These are phyloP conservation scores for Pterocles orientalis DNA, from an alignment of 2,113 vertebrate species.

Conservation along the genomic window DNA sequence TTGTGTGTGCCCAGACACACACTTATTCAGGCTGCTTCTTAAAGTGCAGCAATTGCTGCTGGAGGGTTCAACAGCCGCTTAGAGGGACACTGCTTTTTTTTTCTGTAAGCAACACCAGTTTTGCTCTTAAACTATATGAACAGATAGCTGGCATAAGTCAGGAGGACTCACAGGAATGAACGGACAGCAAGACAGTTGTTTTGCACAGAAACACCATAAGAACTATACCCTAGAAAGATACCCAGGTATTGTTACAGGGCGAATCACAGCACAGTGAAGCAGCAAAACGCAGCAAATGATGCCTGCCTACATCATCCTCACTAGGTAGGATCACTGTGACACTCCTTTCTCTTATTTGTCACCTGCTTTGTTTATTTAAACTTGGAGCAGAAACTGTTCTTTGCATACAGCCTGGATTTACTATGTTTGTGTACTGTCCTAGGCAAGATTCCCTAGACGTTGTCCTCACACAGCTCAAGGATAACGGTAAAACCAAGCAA, in stretches of 20 bases:
- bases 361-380: not conserved
- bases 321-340: not conserved
- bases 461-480: not conserved
- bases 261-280: not conserved
- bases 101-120: not conserved
- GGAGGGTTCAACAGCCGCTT: not conserved
- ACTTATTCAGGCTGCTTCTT: not conserved
- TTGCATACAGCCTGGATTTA: not conserved
- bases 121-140: not conserved
- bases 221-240: not conserved
- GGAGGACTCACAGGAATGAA: not conserved
- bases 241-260: not conserved
- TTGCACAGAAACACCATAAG: not conserved
- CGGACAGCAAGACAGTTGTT: not conserved
- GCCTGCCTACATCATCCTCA: not conserved
- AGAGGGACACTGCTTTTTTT: not conserved
- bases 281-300: not conserved
- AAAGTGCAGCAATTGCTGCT: rapidly evolving
- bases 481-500: not conserved
- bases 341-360: not conserved
- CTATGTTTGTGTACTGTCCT: not conserved
- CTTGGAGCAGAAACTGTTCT: not conserved
- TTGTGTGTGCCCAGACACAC: not conserved
- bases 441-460: not conserved
- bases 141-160: not conserved